Evolutionary conservation across 2,888 invertebrate species (phyloP).

Genomic region (Buathra laborator): DNA sequence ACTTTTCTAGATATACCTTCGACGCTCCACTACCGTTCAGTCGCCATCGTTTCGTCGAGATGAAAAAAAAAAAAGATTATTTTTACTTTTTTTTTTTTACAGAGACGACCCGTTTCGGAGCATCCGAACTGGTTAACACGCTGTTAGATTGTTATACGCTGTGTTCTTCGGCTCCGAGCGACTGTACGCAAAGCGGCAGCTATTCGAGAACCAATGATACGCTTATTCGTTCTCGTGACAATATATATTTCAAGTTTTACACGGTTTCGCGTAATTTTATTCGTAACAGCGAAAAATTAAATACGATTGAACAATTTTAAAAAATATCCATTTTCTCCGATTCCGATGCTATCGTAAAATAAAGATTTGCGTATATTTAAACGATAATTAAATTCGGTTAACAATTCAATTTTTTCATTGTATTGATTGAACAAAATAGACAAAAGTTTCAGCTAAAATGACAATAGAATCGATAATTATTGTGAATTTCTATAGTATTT

Average conservation of each 20-base stretch:
- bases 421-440: not conserved
- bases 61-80: not conserved
- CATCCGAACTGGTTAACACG: slow-evolving; percentile 68
- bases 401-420: too few relatives aligned
- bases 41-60: slow-evolving; percentile 3
- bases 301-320: too few relatives aligned
- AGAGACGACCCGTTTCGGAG: slow-evolving; percentile 38
- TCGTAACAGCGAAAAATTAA: too few relatives aligned
- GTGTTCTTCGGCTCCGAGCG: slow-evolving; percentile 33
- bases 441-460: not conserved
- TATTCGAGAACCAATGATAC: not conserved
- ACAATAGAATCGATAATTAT: not conserved
- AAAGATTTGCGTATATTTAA: too few relatives aligned
- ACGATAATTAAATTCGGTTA: too few relatives aligned
- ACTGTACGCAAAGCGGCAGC: slow-evolving; percentile 19
- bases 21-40: not conserved
- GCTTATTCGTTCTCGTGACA: not conserved
- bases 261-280: too few relatives aligned
- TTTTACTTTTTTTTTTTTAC: slow-evolving; percentile 23
- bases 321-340: too few relatives aligned
- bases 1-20: slow-evolving; percentile 16
- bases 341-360: too few relatives aligned
- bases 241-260: too few relatives aligned
- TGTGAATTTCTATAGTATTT: not conserved
- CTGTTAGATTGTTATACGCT: slow-evolving; percentile 62